Percentiles rank a stretch among this genome's conserved stretches.
Conservation (phyloP, 2,888 invertebrate species). For the Helobdella robusta region DNA sequence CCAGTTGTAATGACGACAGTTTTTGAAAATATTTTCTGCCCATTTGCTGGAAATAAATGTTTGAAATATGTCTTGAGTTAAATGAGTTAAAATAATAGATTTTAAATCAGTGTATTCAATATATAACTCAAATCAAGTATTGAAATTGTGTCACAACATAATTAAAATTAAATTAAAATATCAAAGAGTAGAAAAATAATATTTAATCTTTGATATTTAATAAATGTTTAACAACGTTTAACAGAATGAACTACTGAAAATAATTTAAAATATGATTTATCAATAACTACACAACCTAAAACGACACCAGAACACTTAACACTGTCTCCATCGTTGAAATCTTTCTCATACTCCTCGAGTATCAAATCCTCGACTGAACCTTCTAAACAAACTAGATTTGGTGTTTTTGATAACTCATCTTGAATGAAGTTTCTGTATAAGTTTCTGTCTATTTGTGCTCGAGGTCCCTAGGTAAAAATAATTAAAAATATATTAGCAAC, state of each 20-base stretch:
- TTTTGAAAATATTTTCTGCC: slow-evolving; percentile 50
- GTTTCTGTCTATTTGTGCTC: slow-evolving; percentile 75
- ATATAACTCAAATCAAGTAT: too few species aligned
- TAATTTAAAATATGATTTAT: too few species aligned
- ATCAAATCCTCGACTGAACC: slow-evolving; percentile 71
- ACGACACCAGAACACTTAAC: slow-evolving; percentile 41
- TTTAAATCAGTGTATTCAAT: too few species aligned
- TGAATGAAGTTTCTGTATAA: slow-evolving; percentile 71
- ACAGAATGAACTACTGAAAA: too few species aligned
- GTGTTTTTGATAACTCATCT: slow-evolving; percentile 59
- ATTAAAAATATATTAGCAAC: background rate
- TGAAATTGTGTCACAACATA: too few species aligned
- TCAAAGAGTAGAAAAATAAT: too few species aligned
- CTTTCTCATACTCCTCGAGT: slow-evolving; percentile 47
- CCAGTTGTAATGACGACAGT: slow-evolving; percentile 75
- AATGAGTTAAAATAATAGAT: too few species aligned
- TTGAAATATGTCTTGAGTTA: background rate
- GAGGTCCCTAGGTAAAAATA: slow-evolving; percentile 55
- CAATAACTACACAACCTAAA: slow-evolving; percentile 35
- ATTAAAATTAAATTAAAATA: too few species aligned
- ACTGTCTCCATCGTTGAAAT: slow-evolving; percentile 32
- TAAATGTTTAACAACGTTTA: too few species aligned
- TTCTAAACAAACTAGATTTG: slow-evolving; percentile 61
- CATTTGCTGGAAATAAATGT: slow-evolving; percentile 38
- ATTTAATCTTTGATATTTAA: too few species aligned